Evolutionary conservation across 2,797 vertebrate species (phyloP).

Genomic region (Pseudocheirus occidentalis): DNA sequence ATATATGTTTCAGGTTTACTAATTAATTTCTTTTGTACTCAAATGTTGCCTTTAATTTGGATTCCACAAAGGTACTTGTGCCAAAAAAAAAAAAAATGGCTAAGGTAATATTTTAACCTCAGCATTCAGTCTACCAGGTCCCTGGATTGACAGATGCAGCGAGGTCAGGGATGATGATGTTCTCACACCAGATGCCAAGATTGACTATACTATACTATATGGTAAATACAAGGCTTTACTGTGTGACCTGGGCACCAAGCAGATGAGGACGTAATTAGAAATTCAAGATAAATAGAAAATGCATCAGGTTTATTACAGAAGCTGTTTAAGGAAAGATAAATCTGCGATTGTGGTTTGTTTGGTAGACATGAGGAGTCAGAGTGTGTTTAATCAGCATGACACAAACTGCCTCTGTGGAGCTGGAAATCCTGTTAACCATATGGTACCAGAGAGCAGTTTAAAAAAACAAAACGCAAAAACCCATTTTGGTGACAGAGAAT

Average conservation of each 20-base stretch:
- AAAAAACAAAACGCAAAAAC: constrained; percentile 45
- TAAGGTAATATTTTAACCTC: constrained; percentile 38
- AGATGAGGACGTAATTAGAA: constrained; percentile 77
- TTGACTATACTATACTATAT: not conserved
- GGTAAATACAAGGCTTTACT: constrained; percentile 39
- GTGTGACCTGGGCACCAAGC: constrained; percentile 73
- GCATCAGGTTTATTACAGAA: constrained; percentile 74
- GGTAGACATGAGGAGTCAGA: constrained; percentile 50
- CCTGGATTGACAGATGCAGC: constrained; percentile 16
- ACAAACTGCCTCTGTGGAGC: constrained; percentile 43
- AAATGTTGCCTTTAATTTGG: constrained; percentile 33
- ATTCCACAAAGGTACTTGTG: constrained; percentile 2
- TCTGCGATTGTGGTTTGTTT: constrained; percentile 38
- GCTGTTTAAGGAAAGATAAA: constrained; percentile 62
- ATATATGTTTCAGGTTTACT: constrained; percentile 46
- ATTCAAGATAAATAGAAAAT: constrained; percentile 74
- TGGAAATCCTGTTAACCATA: not conserved
- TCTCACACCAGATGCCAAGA: constrained; percentile 25
- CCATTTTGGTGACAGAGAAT: not conserved
- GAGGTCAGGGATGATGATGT: constrained; percentile 8
- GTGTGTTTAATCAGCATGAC: constrained; percentile 18
- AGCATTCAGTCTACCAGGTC: constrained; percentile 15
- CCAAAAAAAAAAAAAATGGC: not conserved
- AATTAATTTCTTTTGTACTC: constrained; percentile 15
- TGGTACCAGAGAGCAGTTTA: constrained; percentile 22